phyloP scores from a whole-genome alignment of 2,797 vertebrate genomes.

The Pelodytes ibericus region DNA sequence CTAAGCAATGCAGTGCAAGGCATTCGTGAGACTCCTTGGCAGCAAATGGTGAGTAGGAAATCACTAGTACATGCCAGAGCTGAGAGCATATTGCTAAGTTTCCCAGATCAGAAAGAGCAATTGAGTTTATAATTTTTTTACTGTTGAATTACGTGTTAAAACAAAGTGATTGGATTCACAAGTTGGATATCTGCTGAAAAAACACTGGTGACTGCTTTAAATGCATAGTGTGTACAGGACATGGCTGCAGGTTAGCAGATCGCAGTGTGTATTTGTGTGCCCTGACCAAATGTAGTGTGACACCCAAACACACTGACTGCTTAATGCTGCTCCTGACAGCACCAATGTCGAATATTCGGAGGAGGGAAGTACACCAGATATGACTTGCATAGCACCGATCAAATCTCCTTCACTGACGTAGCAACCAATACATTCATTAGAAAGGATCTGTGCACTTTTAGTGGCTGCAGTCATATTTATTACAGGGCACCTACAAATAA shows the following conservation, averaged over 20 bases:
- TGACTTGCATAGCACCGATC: background rate
- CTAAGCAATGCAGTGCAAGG: constrained; percentile 2
- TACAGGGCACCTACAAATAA: background rate
- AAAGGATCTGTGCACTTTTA: background rate
- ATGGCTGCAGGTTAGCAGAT: constrained; percentile 14
- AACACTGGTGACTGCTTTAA: constrained; percentile 36
- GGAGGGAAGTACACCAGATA: too few relatives aligned
- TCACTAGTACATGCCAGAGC: constrained; percentile 5
- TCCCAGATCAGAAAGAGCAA: background rate
- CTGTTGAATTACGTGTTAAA: background rate
- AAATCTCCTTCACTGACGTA: background rate
- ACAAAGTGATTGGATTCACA: background rate
- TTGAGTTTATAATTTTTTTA: constrained; percentile 16
- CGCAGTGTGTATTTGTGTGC: constrained; percentile 14
- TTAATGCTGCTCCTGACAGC: background rate
- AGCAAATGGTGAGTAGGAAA: background rate
- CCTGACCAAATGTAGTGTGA: constrained; percentile 20
- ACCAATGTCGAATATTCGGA: background rate
- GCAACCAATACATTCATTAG: background rate
- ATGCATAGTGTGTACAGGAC: background rate
- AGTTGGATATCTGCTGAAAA: constrained; percentile 44
- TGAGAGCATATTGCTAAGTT: constrained; percentile 9
- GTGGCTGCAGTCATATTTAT: background rate
- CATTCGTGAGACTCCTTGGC: background rate
- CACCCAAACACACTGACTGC: constrained; percentile 21